These are phyloP conservation scores for Notospermus geniculatus DNA, from an alignment of 1,140 invertebrate species.

Conservation along the genomic window DNA sequence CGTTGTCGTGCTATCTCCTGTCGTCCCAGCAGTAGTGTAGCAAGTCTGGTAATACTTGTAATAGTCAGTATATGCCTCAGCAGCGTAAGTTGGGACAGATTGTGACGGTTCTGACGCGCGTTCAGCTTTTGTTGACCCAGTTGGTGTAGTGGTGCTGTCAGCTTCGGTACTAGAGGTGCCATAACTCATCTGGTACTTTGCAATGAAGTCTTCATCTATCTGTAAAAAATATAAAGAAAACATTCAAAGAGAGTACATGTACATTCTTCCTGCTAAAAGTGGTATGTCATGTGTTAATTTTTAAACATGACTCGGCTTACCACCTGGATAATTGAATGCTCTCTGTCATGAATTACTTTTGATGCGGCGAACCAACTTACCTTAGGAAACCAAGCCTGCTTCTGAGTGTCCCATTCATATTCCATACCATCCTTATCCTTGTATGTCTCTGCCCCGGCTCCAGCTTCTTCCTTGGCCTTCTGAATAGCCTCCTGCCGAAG, in stretches of 20 bases:
- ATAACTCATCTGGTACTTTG: conserved; percentile 93
- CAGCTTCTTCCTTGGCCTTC: conserved; percentile 35
- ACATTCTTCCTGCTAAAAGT: too few relatives aligned
- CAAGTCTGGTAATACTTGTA: conserved; percentile 16
- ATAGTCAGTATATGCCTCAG: not conserved
- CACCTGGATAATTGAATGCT: too few relatives aligned
- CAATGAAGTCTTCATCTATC: conserved; percentile 95
- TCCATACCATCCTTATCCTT: conserved; percentile 85
- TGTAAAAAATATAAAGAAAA: conserved; percentile 45
- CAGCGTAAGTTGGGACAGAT: too few relatives aligned
- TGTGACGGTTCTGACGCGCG: conserved; percentile 13
- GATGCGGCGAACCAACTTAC: conserved; percentile 43
- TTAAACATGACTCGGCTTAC: too few relatives aligned
- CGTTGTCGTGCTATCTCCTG: conserved; percentile 11
- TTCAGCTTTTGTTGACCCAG: conserved; percentile 1
- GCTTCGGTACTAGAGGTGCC: conserved; percentile 63
- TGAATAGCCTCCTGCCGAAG: conserved; percentile 43
- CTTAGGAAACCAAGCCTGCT: conserved; percentile 95
- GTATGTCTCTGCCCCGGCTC: conserved; percentile 60
- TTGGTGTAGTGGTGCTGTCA: conserved; percentile 41
- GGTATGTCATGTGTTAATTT: too few relatives aligned
- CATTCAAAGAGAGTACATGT: not conserved
- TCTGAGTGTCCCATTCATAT: conserved; percentile 87
- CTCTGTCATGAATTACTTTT: too few relatives aligned
- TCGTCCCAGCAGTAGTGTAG: not conserved